These are phyloP conservation scores for Philotrypesis tridentata DNA, from an alignment of 1,140 invertebrate genomes.

Conservation along the genomic window DNA sequence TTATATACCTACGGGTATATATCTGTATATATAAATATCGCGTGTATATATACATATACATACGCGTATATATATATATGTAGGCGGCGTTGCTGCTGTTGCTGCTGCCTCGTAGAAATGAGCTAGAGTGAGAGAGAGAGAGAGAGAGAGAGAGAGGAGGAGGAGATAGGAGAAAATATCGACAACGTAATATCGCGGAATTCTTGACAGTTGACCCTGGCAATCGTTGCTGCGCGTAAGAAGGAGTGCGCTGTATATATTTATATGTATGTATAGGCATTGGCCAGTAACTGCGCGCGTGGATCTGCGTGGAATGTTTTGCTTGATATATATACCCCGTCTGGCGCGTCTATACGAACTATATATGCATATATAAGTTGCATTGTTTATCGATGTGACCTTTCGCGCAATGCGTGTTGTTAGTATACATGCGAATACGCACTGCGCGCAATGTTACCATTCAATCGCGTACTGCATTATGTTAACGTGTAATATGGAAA, in stretches of 20 bases:
- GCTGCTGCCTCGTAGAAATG: neutral
- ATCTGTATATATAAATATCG: neutral
- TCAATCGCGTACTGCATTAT: too few species aligned
- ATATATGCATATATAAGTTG: too few species aligned
- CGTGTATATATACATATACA: neutral
- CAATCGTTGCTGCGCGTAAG: conserved; percentile 16
- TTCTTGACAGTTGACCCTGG: conserved; percentile 43
- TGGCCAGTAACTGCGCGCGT: neutral
- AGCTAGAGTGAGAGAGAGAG: too few species aligned
- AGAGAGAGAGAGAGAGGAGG: neutral
- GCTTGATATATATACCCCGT: neutral
- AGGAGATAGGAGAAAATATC: conserved; percentile 14
- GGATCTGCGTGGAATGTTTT: conserved; percentile 33
- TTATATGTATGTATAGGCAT: neutral
- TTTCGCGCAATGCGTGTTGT: neutral
- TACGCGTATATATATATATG: neutral
- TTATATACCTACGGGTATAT: neutral
- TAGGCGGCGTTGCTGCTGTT: neutral
- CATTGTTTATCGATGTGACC: conserved; percentile 3
- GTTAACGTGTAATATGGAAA: too few species aligned
- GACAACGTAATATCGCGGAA: conserved; percentile 21
- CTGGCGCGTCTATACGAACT: neutral
- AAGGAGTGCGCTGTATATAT: neutral
- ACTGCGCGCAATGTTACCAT: neutral
- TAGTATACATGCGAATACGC: too few species aligned